Base-by-base conservation (phyloP, 2,888 invertebrate species). In the Coelopa pilipes region DNA sequence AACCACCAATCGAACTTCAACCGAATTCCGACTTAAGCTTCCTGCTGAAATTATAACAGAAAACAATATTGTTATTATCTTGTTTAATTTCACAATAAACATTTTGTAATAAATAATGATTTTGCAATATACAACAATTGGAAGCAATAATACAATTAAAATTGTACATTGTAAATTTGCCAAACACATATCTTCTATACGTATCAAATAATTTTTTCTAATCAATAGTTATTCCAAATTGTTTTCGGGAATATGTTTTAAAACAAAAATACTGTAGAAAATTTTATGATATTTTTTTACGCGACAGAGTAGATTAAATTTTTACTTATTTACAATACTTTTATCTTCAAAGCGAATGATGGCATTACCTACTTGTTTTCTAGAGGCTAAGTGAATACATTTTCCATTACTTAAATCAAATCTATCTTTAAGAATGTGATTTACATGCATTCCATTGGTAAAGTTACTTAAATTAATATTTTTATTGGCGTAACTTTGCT, bases 1-100 rank as follows among this genome's bases (percentile, higher is more conserved):
- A 88, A 76, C 82, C 87, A 24, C 89, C 91, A 73, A 82, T 84
- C 74, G 91, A 92, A 82, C 89, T 89, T 82, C 84, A 88, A 65
- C 87, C 90, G 59, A 90, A 90, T 59, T 85, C 90, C 17, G 91
- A 93, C 88, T 83, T 93, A 62, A 92, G 92, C 79, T 92, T 90
- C 83, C 88, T 91, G 72, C 81, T 85, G 12, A 46, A 70, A 46
- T 21, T 11, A 12, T 17, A 63, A 62, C 17, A 19, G 47, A 10
- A 34, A 34, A 34, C 2, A 21, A 5, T 57, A 4, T 34, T 34
- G 34, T 34, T 34, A 34, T 7, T 4, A 34, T 34, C 34, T 34
- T 34, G 34, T 34, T 34, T 34, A 34, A 4, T 34, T 34, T 7
- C 34, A 34, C 34, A 34, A 34, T 34, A 34, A 34, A 34, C 34